Conservation (phyloP, 2,797 vertebrate genomes). For the Vireo griseus region DNA sequence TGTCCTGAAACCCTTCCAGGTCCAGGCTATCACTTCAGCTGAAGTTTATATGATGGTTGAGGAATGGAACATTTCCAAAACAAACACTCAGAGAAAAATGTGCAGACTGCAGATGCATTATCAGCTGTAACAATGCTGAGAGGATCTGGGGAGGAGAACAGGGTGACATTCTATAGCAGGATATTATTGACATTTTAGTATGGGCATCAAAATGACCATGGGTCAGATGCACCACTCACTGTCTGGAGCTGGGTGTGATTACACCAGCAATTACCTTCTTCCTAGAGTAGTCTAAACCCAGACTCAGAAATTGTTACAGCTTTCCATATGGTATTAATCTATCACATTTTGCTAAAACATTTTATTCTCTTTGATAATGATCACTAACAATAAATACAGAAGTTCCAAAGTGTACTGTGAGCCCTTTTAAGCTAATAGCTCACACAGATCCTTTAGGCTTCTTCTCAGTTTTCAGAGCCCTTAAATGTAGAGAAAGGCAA, state of each 20-base stretch:
- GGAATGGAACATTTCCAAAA: conserved; percentile 22
- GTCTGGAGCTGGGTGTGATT: not conserved
- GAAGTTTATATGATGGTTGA: not conserved
- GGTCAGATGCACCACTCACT: not conserved
- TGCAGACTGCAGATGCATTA: not conserved
- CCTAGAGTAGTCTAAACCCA: not conserved
- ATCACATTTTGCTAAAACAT: not conserved
- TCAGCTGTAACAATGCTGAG: not conserved
- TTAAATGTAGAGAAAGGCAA: not conserved
- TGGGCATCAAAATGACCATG: not conserved
- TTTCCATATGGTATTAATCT: not conserved
- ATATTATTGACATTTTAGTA: not conserved
- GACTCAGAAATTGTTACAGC: not conserved
- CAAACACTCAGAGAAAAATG: not conserved
- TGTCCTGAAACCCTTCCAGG: conserved; percentile 11
- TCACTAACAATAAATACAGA: not conserved
- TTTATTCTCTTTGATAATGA: not conserved
- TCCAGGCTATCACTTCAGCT: not conserved
- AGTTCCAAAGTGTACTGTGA: not conserved
- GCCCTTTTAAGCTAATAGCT: not conserved
- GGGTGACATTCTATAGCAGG: not conserved
- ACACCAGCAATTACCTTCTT: not conserved
- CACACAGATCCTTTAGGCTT: not conserved
- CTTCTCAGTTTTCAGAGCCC: conserved; percentile 26
- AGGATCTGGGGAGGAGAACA: not conserved